These are phyloP conservation scores for Maniola hyperantus DNA, from an alignment of 2,888 invertebrate genomes.

Conservation along the genomic window DNA sequence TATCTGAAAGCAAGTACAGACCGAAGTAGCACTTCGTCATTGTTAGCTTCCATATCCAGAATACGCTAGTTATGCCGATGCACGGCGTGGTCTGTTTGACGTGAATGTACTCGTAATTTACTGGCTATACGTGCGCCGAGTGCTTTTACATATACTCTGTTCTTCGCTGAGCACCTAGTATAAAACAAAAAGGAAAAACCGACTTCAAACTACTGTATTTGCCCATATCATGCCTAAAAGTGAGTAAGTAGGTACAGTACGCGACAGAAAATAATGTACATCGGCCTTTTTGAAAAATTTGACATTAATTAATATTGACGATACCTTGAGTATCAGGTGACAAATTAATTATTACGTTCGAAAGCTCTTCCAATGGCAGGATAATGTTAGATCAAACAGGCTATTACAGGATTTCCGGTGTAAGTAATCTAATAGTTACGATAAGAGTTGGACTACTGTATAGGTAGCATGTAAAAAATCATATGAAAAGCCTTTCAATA, in stretches of 20 bases:
- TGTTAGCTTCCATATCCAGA: not conserved
- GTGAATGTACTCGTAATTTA: not conserved
- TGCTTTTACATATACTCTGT: too few relatives aligned
- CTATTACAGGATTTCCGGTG: not conserved
- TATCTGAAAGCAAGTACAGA: not conserved
- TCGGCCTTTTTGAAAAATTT: too few relatives aligned
- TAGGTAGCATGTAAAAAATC: too few relatives aligned
- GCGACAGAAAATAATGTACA: too few relatives aligned
- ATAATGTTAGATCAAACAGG: not conserved
- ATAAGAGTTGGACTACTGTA: too few relatives aligned
- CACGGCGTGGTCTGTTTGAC: not conserved
- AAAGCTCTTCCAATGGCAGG: not conserved
- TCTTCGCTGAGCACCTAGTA: not conserved
- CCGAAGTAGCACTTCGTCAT: conserved; percentile 1
- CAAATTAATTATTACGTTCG: not conserved
- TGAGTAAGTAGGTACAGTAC: too few relatives aligned
- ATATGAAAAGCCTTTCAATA: too few relatives aligned
- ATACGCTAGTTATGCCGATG: not conserved
- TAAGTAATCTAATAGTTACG: not conserved
- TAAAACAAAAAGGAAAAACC: not conserved
- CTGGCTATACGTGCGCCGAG: too few relatives aligned
- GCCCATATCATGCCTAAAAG: too few relatives aligned
- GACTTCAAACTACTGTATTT: not conserved
- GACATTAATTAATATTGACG: not conserved
- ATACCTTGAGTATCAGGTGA: not conserved